Evolutionary conservation across 2,797 vertebrate species (phyloP), one percentile per base, ranked within the genome.

Genomic region (Crocidura indochinensis): DNA sequence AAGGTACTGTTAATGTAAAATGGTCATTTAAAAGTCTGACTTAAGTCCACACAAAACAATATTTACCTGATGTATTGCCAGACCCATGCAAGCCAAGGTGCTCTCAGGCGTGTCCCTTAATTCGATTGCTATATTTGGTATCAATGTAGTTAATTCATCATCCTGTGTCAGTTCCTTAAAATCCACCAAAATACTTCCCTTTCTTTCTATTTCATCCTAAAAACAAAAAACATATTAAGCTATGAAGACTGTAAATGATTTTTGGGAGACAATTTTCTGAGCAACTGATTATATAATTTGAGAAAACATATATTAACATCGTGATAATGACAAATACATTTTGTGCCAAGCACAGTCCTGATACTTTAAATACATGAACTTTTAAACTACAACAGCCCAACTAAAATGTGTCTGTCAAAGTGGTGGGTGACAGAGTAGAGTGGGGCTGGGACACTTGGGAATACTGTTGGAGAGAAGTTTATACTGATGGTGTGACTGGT

Each of bases 161-260:
- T 99, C 98, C 91, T 97, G 92, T 53, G 96, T 97, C 56, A 99
- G 94, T n/a, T 99, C 99, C 84, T 98, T 98, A 94, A 98, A 99
- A 97, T 99, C 99, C 97, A 99, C 98, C 46, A 99, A 97, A 87
- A 99, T 98, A 82, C 99, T 99, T 96, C 99, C 99, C 94, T 99
- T 99, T 82, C 99, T 99, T 98, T 99, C 99, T 93, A 99, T 99
- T 97, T 99, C 99, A 98, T 99, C 99, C 99, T 99, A 95, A 94
- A 73, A 38, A 38, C 2, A 38, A 38, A 38, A 38, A 38, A 38
- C 38, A 97, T 96, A 96, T 88, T 44, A 87, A 88, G 51, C 29
- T 62, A 77, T 82, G 38, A 88, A 87, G 27, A 86, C n/a, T 88
- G 77, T 46, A 60, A 79, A 29, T 84, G 11, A 6, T 88, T 85